phyloP scores from a whole-genome alignment of 2,113 vertebrate genomes.

The Azemiops feae region DNA sequence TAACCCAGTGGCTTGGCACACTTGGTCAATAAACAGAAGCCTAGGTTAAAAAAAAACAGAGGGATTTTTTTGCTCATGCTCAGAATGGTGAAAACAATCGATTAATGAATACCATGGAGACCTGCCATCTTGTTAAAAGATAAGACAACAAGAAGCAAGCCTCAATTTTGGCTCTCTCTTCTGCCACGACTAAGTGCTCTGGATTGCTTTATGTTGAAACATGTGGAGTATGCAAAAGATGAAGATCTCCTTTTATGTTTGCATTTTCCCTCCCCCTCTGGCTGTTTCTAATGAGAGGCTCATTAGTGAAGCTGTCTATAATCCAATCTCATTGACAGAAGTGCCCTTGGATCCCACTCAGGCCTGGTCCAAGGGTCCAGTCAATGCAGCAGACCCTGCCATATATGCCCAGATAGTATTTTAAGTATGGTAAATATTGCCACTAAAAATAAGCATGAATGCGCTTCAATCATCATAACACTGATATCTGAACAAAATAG shows the following conservation, averaged over 20 bases:
- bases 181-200: constrained; percentile 17
- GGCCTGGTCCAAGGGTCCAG: not conserved
- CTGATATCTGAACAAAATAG: constrained; percentile 31
- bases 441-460: constrained; percentile 46
- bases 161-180: constrained; percentile 29
- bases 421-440: constrained; percentile 41
- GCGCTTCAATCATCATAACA: constrained; percentile 26
- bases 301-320: constrained; percentile 58
- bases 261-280: constrained; percentile 56
- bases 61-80: constrained; percentile 73
- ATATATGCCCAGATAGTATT: not conserved
- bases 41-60: constrained; percentile 84
- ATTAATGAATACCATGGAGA: constrained; percentile 84
- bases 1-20: constrained; percentile 93
- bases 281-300: constrained; percentile 61
- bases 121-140: constrained; percentile 53
- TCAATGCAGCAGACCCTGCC: not conserved
- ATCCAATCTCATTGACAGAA: constrained; percentile 61
- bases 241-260: constrained; percentile 66
- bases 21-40: constrained; percentile 81
- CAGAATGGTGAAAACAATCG: constrained; percentile 82
- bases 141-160: constrained; percentile 48
- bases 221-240: constrained; percentile 63
- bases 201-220: constrained; percentile 48
- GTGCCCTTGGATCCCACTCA: constrained; percentile 33